Base-by-base conservation (phyloP, 64 coral and sea anemone genomes). In the Actinia equina region DNA sequence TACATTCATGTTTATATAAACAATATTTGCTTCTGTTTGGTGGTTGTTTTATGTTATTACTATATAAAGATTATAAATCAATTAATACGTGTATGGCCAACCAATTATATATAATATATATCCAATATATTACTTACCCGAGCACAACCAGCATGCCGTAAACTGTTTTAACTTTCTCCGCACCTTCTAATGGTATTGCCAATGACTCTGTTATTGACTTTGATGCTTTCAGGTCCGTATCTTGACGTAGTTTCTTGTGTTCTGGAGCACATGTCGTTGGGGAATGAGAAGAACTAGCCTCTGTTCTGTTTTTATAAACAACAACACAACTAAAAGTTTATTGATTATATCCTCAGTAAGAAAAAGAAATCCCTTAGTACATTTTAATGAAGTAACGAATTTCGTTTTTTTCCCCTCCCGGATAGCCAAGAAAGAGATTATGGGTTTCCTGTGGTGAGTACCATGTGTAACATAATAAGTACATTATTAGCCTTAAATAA, bases 81-180 rank as follows among this genome's bases (percentile, higher is more conserved):
- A 57, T 14, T 57, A 12, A 16, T 12, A 57, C 55, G 52, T 54
- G 52, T 37, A 16, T 16, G 55, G 55, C 6, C 3, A 44, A 17
- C 74, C 5, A 20, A 15, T 11, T 52, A 57, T 82, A 10, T 49
- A 1, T 13, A 30, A 82, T n/a, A 12, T 9, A 10, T 41, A 25
- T 80, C 49, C 17, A 80, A 49, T 82, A 12, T 49, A n/a, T 56
- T 14, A 57, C 89, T 86, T 52, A 92, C 90, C 90, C 90, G 64
- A 92, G 85, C 26, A 92, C 90, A 17, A 92, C 77, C 6, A 92
- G 90, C 59, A 79, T 86, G 37, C 90, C 90, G 15, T 92, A 92
- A 37, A 83, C 64, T 19, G 71, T 91, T 81, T 81, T 52, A 17
- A n/a, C 69, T 30, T 7, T 27, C n/a, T 27, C 27, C 1, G 17